Base-by-base conservation (phyloP, 2,888 invertebrate species). In the Drosophila bunnanda region DNA sequence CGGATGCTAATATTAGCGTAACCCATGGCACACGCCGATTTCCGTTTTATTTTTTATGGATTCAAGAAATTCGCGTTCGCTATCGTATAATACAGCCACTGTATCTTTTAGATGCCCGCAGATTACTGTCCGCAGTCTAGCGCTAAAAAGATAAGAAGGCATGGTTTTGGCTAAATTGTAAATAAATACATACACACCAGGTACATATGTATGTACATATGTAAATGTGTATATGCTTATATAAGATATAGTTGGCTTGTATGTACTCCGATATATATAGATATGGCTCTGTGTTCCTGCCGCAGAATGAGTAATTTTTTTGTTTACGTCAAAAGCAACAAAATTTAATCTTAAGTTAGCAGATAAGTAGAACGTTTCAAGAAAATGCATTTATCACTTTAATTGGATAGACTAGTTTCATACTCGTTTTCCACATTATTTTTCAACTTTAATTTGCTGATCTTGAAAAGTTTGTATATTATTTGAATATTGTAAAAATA, bases 61-160 rank as follows among this genome's bases (percentile, higher is more conserved):
- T 53, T 20, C 22, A 15, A 39, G 22, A 36, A 32, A 56, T 43
- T 57, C 66, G 53, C 64, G 62, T 59, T 20, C 52, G 67, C 55
- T 72, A 64, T 70, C 66, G 61, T 66, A 76, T 78, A 78, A 78
- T 61, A 77, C 74, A 67, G 77, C 79, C 74, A 81, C 88, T 65
- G 80, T 84, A 87, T 75, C 80, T 77, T 65, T 75, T 66, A 88
- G 86, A 80, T 82, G 83, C 74, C 75, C 79, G 71, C 71, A 82
- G 83, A 79, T 82, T 79, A 79, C 78, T 79, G 82, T 75, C 79
- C 80, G 80, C 73, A 80, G 62, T 75, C 79, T 84, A 80, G 72
- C 79, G 82, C 87, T 75, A 76, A 61, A 60, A 50, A 84, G 83
- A 83, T 87, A 87, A 86, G 67, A 80, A 64, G 74, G 58, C 79